phyloP scores from a whole-genome alignment of 2,888 invertebrate species.

The Limnephilus rhombicus region DNA sequence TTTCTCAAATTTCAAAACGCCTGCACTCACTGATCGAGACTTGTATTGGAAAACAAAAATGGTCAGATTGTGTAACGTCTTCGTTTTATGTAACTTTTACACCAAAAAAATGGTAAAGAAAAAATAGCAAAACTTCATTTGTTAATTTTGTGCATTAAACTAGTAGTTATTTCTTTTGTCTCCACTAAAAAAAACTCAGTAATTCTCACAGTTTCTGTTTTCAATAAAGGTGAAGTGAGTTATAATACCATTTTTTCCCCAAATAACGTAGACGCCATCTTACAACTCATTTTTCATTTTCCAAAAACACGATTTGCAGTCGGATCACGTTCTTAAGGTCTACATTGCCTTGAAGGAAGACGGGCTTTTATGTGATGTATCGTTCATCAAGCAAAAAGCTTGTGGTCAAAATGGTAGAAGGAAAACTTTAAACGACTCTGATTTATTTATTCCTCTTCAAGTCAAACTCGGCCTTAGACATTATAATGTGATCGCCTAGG shows the following conservation, averaged over 20 bases:
- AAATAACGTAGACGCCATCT: background rate
- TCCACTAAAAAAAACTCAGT: background rate
- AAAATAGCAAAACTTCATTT: background rate
- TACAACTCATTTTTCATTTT: constrained; percentile 43
- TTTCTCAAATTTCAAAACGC: background rate
- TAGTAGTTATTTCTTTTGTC: background rate
- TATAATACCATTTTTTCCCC: background rate
- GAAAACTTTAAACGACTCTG: constrained; percentile 22
- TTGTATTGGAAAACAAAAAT: background rate
- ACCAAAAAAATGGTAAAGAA: background rate
- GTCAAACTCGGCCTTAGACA: background rate
- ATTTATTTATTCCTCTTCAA: background rate
- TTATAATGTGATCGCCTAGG: background rate
- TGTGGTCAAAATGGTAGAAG: background rate
- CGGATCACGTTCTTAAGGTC: constrained; percentile 52
- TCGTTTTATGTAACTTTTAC: background rate
- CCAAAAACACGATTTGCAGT: constrained; percentile 38
- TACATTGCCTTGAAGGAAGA: constrained; percentile 48
- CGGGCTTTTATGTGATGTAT: constrained; percentile 62
- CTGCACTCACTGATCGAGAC: background rate
- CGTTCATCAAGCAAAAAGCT: constrained; percentile 52
- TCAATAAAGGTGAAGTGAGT: constrained; percentile 2
- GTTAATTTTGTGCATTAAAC: background rate
- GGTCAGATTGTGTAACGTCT: background rate
- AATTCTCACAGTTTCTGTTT: background rate